phyloP scores from a whole-genome alignment of 1,140 invertebrate species.

The Schlechtendalia chinensis region DNA sequence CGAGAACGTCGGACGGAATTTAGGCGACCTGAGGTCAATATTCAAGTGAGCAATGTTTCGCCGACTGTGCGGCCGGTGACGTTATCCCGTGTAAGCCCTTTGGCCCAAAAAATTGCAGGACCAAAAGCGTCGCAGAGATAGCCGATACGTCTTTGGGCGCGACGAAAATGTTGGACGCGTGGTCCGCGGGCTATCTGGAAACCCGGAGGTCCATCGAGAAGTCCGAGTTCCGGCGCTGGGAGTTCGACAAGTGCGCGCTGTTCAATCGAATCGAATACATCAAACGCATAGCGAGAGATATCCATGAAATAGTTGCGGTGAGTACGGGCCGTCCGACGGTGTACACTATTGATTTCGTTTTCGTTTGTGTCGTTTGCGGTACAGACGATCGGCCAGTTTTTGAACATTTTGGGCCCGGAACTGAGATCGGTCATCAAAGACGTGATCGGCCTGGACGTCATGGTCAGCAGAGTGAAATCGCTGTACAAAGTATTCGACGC shows the following conservation, averaged over 20 bases:
- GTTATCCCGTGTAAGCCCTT: not conserved
- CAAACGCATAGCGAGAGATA: slow-evolving; percentile 38
- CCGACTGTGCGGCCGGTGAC: too few species aligned
- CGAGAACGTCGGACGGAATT: slow-evolving; percentile 3
- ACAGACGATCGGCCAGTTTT: slow-evolving; percentile 33
- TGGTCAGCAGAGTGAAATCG: slow-evolving; percentile 34
- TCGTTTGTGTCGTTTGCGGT: not conserved
- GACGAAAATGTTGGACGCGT: slow-evolving; percentile 39
- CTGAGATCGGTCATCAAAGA: slow-evolving; percentile 43
- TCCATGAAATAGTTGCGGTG: slow-evolving; percentile 30
- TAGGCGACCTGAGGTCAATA: slow-evolving; percentile 33
- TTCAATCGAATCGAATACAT: slow-evolving; percentile 41
- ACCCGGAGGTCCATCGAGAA: slow-evolving; percentile 26
- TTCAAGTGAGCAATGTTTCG: slow-evolving; percentile 19
- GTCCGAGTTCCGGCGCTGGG: slow-evolving; percentile 29
- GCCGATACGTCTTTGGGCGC: slow-evolving; percentile 33
- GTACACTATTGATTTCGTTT: too few species aligned
- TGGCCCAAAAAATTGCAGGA: not conserved
- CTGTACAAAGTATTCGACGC: slow-evolving; percentile 37
- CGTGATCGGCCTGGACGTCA: slow-evolving; percentile 36
- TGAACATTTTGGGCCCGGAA: slow-evolving; percentile 35
- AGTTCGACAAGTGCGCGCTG: slow-evolving; percentile 25
- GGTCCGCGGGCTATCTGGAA: slow-evolving; percentile 23
- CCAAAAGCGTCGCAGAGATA: slow-evolving; percentile 27
- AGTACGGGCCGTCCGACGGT: too few species aligned